Conservation (phyloP, 1,140 invertebrate species). For the Phymorhynchus buccinoides region DNA sequence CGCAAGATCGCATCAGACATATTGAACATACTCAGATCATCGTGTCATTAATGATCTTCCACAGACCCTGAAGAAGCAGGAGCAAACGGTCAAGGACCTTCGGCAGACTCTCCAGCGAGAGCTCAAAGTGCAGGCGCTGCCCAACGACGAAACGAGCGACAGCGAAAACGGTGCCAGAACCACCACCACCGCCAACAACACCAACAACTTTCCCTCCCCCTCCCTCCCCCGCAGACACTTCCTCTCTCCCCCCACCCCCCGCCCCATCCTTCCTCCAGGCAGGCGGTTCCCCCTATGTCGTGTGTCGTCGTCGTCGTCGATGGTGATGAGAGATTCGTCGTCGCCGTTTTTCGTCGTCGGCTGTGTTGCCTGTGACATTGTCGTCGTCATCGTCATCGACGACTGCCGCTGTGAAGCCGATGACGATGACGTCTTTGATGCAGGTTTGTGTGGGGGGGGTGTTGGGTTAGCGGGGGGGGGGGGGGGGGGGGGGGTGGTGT, state of each 20-base stretch:
- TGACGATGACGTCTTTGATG: slow-evolving; percentile 26
- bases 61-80: slow-evolving; percentile 89
- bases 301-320: slow-evolving; percentile 12
- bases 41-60: slow-evolving; percentile 51
- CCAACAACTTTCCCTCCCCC: slow-evolving; percentile 26
- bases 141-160: slow-evolving; percentile 66
- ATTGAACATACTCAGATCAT: background rate
- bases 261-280: background rate
- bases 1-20: background rate
- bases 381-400: slow-evolving; percentile 22
- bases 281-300: background rate
- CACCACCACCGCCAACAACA: slow-evolving; percentile 38
- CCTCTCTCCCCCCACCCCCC: background rate
- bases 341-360: background rate
- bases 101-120: slow-evolving; percentile 92
- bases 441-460: background rate
- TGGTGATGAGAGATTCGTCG: too few species aligned
- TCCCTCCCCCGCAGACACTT: slow-evolving; percentile 26
- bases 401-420: background rate
- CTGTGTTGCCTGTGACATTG: background rate
- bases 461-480: too few species aligned
- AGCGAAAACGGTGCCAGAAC: too few species aligned
- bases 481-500: too few species aligned
- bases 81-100: slow-evolving; percentile 88
- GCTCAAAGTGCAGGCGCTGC: slow-evolving; percentile 77